Evolutionary conservation across 1,140 invertebrate genomes (phyloP).

Genomic region (Trichonephila clavata): DNA sequence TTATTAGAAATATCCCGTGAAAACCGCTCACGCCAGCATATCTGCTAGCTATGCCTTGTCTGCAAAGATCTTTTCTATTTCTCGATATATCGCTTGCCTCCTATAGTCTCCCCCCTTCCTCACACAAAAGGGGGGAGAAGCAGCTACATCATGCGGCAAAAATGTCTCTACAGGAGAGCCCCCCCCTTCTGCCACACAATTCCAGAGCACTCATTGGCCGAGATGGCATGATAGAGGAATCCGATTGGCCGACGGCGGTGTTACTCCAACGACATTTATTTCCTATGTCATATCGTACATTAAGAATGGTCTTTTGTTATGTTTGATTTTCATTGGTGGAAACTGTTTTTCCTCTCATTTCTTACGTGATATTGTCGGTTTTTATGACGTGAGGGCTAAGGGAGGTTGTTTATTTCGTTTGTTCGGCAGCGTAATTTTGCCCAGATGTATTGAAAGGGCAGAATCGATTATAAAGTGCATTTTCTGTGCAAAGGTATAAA

Average conservation of each 20-base stretch:
- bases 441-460: background rate
- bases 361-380: background rate
- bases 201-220: slow-evolving; percentile 43
- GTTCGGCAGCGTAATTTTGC: background rate
- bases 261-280: slow-evolving; percentile 55
- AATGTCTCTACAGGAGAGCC: slow-evolving; percentile 41
- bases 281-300: slow-evolving; percentile 54
- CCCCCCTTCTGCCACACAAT: background rate
- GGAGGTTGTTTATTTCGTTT: background rate
- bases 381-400: background rate
- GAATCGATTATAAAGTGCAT: background rate
- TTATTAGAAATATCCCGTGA: slow-evolving; percentile 60
- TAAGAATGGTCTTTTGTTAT: background rate
- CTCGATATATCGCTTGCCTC: slow-evolving; percentile 43
- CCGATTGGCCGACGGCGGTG: slow-evolving; percentile 31
- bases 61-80: slow-evolving; percentile 69
- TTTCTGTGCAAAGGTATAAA: too few relatives aligned
- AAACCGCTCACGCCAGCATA: slow-evolving; percentile 61
- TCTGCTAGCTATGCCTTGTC: slow-evolving; percentile 61
- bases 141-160: slow-evolving; percentile 51
- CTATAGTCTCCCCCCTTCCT: background rate
- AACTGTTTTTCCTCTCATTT: background rate
- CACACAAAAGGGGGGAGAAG: too few relatives aligned
- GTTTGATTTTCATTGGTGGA: slow-evolving; percentile 9
- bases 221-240: slow-evolving; percentile 35